These are phyloP conservation scores for Bursaphelenchus mucronatus DNA, from an alignment of 1,140 invertebrate genomes.

Conservation along the genomic window DNA sequence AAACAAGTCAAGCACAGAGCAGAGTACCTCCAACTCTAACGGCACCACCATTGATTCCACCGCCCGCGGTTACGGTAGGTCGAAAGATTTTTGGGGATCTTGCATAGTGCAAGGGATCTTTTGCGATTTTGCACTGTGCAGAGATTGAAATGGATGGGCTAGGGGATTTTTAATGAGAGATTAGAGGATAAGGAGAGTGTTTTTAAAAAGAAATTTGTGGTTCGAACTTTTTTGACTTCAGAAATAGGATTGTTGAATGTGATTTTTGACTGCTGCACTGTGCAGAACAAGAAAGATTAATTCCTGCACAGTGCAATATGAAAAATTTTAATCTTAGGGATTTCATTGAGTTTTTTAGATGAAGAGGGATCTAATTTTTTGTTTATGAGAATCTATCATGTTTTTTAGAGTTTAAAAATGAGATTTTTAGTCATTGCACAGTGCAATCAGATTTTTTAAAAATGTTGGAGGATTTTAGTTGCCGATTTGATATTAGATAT, in stretches of 20 bases:
- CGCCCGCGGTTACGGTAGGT: slow-evolving; percentile 27
- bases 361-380: too few relatives aligned
- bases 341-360: too few relatives aligned
- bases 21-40: slow-evolving; percentile 29
- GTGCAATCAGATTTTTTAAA: neutral
- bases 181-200: neutral
- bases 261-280: too few relatives aligned
- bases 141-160: neutral
- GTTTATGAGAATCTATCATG: too few relatives aligned
- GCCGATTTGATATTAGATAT: neutral
- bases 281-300: too few relatives aligned
- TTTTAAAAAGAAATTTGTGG: slow-evolving; percentile 3
- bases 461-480: slow-evolving; percentile 3
- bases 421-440: slow-evolving; percentile 13
- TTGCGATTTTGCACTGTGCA: neutral
- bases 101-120: slow-evolving; percentile 2
- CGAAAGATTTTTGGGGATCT: neutral
- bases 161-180: neutral
- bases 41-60: slow-evolving; percentile 48
- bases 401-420: slow-evolving; percentile 15
- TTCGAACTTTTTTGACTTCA: slow-evolving; percentile 12
- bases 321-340: too few relatives aligned
- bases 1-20: neutral
- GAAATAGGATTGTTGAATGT: too few relatives aligned
- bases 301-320: too few relatives aligned